Percentiles rank a stretch among this genome's conserved stretches.
Evolutionary conservation across 1,140 invertebrate species (phyloP).

Genomic region (Phocides pigmalion): DNA sequence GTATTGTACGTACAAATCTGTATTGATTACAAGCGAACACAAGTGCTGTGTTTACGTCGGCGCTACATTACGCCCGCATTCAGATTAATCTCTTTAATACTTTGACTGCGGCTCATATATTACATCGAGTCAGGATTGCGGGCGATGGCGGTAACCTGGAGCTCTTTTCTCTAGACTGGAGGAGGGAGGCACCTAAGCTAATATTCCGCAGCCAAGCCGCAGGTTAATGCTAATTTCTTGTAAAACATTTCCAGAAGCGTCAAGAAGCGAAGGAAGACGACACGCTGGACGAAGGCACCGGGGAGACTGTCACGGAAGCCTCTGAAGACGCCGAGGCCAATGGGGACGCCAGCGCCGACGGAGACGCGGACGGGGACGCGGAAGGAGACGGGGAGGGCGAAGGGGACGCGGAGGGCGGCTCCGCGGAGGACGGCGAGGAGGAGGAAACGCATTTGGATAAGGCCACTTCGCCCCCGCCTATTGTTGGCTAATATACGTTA

Average conservation of each 20-base stretch:
- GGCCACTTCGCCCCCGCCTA: slow-evolving; percentile 67
- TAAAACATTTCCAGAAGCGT: slow-evolving; percentile 55
- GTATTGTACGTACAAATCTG: no score
- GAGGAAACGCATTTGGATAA: slow-evolving; percentile 57
- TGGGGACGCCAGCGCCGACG: slow-evolving; percentile 32
- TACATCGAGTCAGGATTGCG: no score
- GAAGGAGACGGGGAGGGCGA: slow-evolving; percentile 47
- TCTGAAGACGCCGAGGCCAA: slow-evolving; percentile 39
- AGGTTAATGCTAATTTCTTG: no score
- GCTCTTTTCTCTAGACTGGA: no score
- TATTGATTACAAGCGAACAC: no score
- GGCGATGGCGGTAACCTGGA: no score
- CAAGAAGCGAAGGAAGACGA: slow-evolving; percentile 63
- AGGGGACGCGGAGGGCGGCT: slow-evolving; percentile 47
- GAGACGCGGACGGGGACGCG: slow-evolving; percentile 39
- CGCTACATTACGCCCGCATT: no score
- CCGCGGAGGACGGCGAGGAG: slow-evolving; percentile 37
- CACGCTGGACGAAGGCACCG: slow-evolving; percentile 24
- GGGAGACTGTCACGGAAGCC: slow-evolving; percentile 38
- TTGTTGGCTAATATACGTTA: background rate
- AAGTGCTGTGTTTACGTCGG: no score
- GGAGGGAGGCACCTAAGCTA: no score
- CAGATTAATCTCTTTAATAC: no score
- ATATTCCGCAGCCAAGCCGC: no score
- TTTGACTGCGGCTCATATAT: no score